Evolutionary conservation across 2,797 vertebrate genomes (phyloP).

Genomic region (Otus scops): DNA sequence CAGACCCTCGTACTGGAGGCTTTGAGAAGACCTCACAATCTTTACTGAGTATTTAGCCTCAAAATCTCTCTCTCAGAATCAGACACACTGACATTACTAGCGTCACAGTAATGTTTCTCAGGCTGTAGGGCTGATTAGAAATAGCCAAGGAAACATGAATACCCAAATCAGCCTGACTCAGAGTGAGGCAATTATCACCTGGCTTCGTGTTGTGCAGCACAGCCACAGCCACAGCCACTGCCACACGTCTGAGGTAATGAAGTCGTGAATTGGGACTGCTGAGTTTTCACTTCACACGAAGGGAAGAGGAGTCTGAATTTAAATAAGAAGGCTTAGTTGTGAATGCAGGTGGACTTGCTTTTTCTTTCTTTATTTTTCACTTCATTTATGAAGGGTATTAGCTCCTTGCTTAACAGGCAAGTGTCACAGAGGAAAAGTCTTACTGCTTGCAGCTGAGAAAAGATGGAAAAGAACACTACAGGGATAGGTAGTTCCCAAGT

Average conservation of each 20-base stretch:
- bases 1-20: neutral
- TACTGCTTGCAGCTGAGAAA: neutral
- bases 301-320: neutral
- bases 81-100: neutral
- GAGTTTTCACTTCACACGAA: neutral
- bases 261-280: fast-evolving
- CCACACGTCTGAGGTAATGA: neutral
- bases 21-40: neutral
- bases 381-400: neutral
- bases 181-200: neutral
- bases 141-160: neutral
- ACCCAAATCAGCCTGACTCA: neutral
- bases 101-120: neutral
- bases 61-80: neutral
- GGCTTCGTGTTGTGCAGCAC: neutral
- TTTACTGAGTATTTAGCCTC: neutral
- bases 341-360: neutral
- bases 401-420: neutral
- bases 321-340: neutral
- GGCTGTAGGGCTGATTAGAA: neutral
- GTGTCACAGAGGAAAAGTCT: neutral
- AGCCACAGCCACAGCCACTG: neutral
- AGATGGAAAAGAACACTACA: neutral
- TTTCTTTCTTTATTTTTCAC: neutral
- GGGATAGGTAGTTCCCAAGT: neutral